A percentile compares a stretch with the other conserved stretches of the same genome.
Conservation (phyloP, 2,888 invertebrate species). For the Erynnis tages region DNA sequence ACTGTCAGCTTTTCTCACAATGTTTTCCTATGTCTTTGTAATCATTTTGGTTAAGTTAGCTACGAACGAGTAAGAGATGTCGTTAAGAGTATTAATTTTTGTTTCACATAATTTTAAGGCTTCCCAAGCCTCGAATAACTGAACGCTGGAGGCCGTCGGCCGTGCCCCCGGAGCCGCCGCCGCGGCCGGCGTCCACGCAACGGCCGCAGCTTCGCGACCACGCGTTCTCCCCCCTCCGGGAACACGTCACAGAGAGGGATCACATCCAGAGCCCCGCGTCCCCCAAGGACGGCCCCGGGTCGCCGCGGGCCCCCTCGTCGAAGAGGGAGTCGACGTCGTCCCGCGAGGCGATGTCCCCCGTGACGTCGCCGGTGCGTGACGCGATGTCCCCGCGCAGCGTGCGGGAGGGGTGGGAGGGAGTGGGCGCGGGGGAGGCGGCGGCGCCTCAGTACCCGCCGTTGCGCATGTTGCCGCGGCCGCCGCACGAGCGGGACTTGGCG, state of each 20-base stretch:
- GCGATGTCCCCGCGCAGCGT: constrained; percentile 33
- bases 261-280: constrained; percentile 5
- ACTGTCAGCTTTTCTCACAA: too few species aligned
- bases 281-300: not conserved
- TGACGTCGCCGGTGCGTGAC: constrained; percentile 25
- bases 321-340: not conserved
- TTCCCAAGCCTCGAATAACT: constrained; percentile 31
- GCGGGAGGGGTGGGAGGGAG: too few species aligned
- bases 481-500: constrained; percentile 33
- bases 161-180: constrained; percentile 30
- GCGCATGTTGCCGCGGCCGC: constrained; percentile 37
- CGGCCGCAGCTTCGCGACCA: constrained; percentile 9
- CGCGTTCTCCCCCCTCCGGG: constrained; percentile 14
- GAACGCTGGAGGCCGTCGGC: constrained; percentile 28
- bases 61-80: not conserved
- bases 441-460: constrained; percentile 36
- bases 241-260: constrained; percentile 19
- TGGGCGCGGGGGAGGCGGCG: constrained; percentile 9
- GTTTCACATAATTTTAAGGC: constrained; percentile 19
- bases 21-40: too few species aligned
- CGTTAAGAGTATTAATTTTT: not conserved
- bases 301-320: not conserved
- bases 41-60: too few species aligned
- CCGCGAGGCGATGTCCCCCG: constrained; percentile 14
- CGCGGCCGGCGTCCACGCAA: constrained; percentile 30